Conservation (phyloP, 2,888 invertebrate genomes). For the Pardosa pseudoannulata region DNA sequence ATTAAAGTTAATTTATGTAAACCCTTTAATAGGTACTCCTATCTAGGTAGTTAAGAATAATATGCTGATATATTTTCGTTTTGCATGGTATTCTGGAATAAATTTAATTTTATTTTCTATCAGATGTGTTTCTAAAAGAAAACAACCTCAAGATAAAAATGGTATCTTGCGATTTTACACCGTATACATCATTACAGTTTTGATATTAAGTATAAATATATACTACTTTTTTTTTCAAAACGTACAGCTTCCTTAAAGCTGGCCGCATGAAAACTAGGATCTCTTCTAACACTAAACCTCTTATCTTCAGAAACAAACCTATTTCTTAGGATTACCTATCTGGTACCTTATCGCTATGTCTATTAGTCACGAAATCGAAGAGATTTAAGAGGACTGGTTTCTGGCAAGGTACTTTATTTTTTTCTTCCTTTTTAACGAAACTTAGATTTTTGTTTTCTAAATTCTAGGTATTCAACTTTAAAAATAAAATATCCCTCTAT, state of each 20-base stretch:
- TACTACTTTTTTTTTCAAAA: neutral
- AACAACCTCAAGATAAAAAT: too few relatives aligned
- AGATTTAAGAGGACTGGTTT: neutral
- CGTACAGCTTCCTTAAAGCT: neutral
- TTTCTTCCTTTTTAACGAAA: neutral
- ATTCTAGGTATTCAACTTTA: too few relatives aligned
- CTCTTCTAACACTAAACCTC: neutral
- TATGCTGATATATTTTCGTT: too few relatives aligned
- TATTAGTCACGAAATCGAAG: slow-evolving; percentile 53
- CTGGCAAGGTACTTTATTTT: neutral
- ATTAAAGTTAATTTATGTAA: too few relatives aligned
- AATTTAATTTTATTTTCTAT: too few relatives aligned
- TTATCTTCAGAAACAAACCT: slow-evolving; percentile 40
- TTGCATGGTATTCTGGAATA: too few relatives aligned
- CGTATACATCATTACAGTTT: neutral
- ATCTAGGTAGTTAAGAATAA: too few relatives aligned
- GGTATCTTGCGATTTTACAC: too few relatives aligned
- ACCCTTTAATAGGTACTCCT: too few relatives aligned
- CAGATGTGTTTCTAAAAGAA: too few relatives aligned
- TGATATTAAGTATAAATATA: too few relatives aligned
- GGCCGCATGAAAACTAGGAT: neutral
- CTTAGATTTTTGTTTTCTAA: neutral
- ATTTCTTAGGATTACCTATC: slow-evolving; percentile 56
- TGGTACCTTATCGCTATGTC: slow-evolving; percentile 43
- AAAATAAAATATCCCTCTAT: too few relatives aligned